Evolutionary conservation across 2,888 invertebrate genomes (phyloP), one percentile per base, ranked within the genome.

Genomic region (Nephrotoma guestfalica): DNA sequence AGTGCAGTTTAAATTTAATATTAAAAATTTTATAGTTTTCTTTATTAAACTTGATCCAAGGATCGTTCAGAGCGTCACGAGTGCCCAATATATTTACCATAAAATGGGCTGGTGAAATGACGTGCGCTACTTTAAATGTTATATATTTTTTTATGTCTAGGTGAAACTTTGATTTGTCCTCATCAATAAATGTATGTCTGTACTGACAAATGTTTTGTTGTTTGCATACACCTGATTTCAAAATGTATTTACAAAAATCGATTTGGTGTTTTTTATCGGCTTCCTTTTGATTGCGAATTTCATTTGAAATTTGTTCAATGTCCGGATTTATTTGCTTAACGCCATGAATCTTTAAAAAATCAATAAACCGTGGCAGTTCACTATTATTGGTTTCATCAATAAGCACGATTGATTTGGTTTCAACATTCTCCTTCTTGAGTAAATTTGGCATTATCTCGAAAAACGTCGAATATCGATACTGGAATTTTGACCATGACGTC

Each of bases 261-360:
- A 84, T 4, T 41, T 84, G 41, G 6, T 41, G 13, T 11, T 84
- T 15, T 15, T 84, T 84, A 6, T 41, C 41, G 41, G 41, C 13
- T 84, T 84, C 84, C 9, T 84, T 41, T 6, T 41, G n/a, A n/a
- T 15, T n/a, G 1, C 84, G 84, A 84, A 84, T 84, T 84, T 41
- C 84, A 6, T 84, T 41, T 4, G 42, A 84, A 41, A 84, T 3
- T 15, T 84, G 41, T n/a, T 84, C 84, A 41, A 84, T 84, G 2
- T 3, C 41, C 2, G 84, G 42, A 84, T 84, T 41, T 41, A 84
- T 84, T 6, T 42, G 13, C 9, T 84, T 84, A 6, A 42, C 41
- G 6, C 84, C 84, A 84, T 84, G 84, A n/a, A 84, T 84, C 42
- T 84, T 84, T n/a, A 84, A 42, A 42, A 84, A 84, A n/a, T 84